phyloP scores from a whole-genome alignment of 2,797 vertebrate species.

The Pangasius sanitwongsei region DNA sequence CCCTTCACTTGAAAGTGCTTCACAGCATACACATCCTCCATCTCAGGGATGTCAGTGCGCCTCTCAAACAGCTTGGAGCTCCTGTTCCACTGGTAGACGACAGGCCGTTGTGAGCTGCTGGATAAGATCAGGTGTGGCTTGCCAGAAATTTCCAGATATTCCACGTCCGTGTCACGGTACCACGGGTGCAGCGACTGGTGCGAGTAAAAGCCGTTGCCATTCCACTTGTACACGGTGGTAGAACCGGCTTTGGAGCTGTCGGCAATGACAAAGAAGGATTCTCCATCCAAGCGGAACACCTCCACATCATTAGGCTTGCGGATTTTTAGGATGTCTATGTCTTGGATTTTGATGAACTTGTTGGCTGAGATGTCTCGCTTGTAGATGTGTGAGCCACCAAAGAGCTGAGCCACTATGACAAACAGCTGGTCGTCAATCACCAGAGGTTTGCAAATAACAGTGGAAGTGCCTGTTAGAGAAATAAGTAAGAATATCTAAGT shows the following conservation, averaged over 20 bases:
- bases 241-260: constrained; percentile 98
- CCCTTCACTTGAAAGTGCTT: constrained; percentile 92
- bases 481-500: background rate
- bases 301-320: constrained; percentile 97
- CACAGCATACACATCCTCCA: constrained; percentile 95
- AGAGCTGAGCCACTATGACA: constrained; percentile 94
- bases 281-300: constrained; percentile 91
- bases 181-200: constrained; percentile 94
- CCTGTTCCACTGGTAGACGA: constrained; percentile 97
- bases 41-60: constrained; percentile 94
- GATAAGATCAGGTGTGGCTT: constrained; percentile 94
- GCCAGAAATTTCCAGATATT: constrained; percentile 91
- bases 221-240: constrained; percentile 98
- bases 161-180: constrained; percentile 97
- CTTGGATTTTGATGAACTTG: constrained; percentile 98
- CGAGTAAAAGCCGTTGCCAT: constrained; percentile 97
- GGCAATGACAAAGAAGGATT: constrained; percentile 91
- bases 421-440: constrained; percentile 93
- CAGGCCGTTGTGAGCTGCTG: constrained; percentile 94
- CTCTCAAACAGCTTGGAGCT: constrained; percentile 85
- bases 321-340: constrained; percentile 96
- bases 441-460: constrained; percentile 95
- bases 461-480: constrained; percentile 83
- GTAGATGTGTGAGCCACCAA: constrained; percentile 97
- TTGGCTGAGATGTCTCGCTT: constrained; percentile 92